Conservation (phyloP, 2,113 vertebrate genomes). For the Labrus mixtus region DNA sequence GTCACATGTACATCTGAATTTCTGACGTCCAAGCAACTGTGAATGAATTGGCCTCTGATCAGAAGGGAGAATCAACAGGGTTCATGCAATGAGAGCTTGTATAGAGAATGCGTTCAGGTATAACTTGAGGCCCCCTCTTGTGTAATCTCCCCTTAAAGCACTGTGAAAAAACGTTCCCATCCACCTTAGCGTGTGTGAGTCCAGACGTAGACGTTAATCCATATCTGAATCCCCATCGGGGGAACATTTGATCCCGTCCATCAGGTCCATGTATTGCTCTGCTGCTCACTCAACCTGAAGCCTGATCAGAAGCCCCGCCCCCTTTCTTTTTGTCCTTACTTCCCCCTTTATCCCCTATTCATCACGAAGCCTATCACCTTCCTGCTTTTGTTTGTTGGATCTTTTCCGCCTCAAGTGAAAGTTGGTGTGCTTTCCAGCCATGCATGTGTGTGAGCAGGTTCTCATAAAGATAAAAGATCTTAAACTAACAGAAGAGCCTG, state of each 20-base stretch:
- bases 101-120: neutral
- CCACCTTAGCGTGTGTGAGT: conserved; percentile 2
- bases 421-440: conserved; percentile 15
- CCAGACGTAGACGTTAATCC: conserved; percentile 8
- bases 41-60: neutral
- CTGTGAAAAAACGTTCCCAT: conserved; percentile 37
- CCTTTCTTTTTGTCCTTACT: conserved; percentile 12
- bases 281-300: conserved; percentile 20
- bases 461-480: conserved; percentile 66
- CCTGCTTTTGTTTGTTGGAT: conserved; percentile 13
- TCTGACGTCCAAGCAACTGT: neutral
- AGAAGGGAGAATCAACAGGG: neutral
- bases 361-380: conserved; percentile 23
- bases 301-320: conserved; percentile 9
- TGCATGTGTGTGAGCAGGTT: conserved; percentile 44
- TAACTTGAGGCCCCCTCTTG: conserved; percentile 33
- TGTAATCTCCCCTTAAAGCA: conserved; percentile 14
- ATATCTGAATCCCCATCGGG: conserved; percentile 40
- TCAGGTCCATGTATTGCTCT: conserved; percentile 27
- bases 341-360: conserved; percentile 4
- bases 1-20: neutral
- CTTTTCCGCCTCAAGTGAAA: conserved; percentile 27
- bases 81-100: conserved; percentile 7
- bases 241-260: conserved; percentile 41
- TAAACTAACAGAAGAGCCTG: conserved; percentile 63